Conservation (phyloP, 2,113 vertebrate species). For the Eonycteris spelaea region DNA sequence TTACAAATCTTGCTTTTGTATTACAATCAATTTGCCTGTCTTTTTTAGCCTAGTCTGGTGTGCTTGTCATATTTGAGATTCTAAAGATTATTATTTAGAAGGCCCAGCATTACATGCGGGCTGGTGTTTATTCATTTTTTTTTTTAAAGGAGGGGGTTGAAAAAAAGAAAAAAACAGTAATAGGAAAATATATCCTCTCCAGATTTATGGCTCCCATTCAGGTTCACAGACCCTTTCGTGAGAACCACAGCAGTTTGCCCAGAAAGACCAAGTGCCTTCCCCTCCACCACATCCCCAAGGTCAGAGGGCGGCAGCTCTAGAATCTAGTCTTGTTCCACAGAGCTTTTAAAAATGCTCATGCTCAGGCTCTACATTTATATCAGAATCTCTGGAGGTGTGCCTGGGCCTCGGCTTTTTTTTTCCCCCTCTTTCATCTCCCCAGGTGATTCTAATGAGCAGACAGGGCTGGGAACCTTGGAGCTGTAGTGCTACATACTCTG, state of each 20-base stretch:
- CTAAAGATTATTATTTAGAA: neutral
- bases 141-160: neutral
- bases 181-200: neutral
- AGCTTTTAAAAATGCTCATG: neutral
- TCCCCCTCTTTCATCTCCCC: neutral
- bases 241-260: neutral
- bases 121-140: neutral
- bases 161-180: neutral
- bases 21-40: neutral
- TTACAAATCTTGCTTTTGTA: neutral
- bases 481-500: neutral
- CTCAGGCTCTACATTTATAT: neutral
- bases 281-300: neutral
- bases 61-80: neutral
- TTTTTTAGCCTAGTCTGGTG: neutral
- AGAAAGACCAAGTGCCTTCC: neutral
- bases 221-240: neutral
- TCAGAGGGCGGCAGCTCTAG: neutral
- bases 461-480: neutral
- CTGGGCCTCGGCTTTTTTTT: neutral
- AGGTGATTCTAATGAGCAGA: neutral
- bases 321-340: neutral
- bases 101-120: neutral
- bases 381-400: neutral
- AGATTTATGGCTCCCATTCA: neutral